Base-by-base conservation (phyloP, 2,113 vertebrate genomes). In the Colaptes auratus region DNA sequence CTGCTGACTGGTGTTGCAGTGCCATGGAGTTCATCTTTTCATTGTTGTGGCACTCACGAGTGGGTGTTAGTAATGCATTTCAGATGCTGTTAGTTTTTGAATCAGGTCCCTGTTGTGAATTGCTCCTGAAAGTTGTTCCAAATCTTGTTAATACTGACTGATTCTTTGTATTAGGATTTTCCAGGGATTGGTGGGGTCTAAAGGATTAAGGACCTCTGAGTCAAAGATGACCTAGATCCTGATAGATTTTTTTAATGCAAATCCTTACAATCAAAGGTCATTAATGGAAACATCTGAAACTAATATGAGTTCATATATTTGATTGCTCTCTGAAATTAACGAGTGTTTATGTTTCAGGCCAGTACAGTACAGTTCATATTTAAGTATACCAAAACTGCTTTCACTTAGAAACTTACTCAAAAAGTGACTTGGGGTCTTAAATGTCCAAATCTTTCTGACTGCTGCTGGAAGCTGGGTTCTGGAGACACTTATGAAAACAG, bases 151-250 rank as follows among this genome's bases (percentile, higher is more conserved):
- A 65, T 75, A 88, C 33, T 42, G 44, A 69, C 80, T 65, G 71
- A 92, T 89, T 90, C 50, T 95, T 95, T 94, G 86, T 95, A 81
- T 92, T 90, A 88, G 78, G 84, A 92, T 96, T 96, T 97, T 80
- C 78, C 93, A 79, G 81, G 39, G 76, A 96, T 82, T 82, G 80
- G 30, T 75, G 42, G 70, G 84, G 12, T 87, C 87, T 78, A 65
- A 85, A 92, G 84, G 88, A 82, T 95, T 97, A 95, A 95, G 96
- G 70, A 20, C 30, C 66, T 95, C 73, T 87, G 81, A 94, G 82
- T 84, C 92, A 92, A 94, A 67, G 82, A 50, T 95, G 90, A 93
- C 89, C 95, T 95, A 93, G 53, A 96, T 96, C 96, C 82, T 88
- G 56, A 86, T 93, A 93, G 75, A 76, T 94, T 95, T 93, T 92